Evolutionary conservation across 2,113 vertebrate species (phyloP).

Genomic region (Microcebus jonahi): DNA sequence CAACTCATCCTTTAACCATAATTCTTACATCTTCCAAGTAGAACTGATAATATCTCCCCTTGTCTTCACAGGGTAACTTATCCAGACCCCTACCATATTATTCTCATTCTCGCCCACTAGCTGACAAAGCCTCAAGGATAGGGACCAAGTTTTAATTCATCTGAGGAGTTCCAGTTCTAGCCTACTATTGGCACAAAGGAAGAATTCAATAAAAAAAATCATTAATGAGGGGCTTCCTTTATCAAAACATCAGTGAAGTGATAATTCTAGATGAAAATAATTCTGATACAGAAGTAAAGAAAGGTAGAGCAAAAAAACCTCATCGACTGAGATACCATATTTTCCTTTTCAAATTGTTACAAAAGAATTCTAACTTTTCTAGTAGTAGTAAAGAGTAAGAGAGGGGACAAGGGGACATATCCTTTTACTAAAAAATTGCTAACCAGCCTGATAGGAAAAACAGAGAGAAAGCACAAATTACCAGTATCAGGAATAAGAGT

Average conservation of each 20-base stretch:
- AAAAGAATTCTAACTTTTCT: not conserved
- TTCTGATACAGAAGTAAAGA: not conserved
- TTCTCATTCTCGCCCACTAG: not conserved
- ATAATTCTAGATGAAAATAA: constrained; percentile 7
- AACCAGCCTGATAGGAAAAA: not conserved
- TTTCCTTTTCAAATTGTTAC: not conserved
- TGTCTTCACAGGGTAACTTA: not conserved
- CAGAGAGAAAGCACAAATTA: not conserved
- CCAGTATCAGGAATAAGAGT: not conserved
- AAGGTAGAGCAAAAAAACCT: not conserved
- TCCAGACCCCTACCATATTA: not conserved
- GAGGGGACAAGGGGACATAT: not conserved
- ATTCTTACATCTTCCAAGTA: not conserved
- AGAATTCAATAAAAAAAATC: not conserved
- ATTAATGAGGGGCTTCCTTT: not conserved
- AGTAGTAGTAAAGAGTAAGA: not conserved
- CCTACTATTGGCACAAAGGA: not conserved
- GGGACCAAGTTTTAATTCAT: not conserved
- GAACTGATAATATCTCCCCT: not conserved
- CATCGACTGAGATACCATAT: not conserved
- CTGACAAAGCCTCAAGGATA: not conserved
- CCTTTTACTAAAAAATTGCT: not conserved
- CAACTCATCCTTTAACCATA: not conserved
- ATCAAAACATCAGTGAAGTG: not conserved
- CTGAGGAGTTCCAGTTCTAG: not conserved